These are phyloP conservation scores for Ceratina japonica DNA, from an alignment of 1,140 invertebrate species.

Conservation along the genomic window DNA sequence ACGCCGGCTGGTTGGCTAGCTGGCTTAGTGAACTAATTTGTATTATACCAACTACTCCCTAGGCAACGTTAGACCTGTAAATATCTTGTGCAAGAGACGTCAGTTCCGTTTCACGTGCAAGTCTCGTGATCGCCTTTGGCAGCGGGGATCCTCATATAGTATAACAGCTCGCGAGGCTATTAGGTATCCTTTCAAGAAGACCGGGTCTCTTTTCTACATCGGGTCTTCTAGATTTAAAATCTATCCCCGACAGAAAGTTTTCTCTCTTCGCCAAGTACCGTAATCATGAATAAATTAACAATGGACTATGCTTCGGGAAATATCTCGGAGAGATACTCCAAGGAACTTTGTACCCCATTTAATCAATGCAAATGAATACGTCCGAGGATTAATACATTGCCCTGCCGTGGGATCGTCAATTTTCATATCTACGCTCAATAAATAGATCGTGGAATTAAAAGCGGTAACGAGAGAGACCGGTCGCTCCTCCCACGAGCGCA, in stretches of 20 bases:
- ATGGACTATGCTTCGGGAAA: background rate
- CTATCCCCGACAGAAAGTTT: background rate
- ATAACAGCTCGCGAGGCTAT: slow-evolving; percentile 29
- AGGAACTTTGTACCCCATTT: background rate
- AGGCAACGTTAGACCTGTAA: slow-evolving; percentile 1
- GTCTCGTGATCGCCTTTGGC: slow-evolving; percentile 26
- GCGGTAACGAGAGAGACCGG: background rate
- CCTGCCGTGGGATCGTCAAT: background rate
- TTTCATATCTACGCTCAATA: background rate
- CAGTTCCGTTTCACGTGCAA: slow-evolving; percentile 19
- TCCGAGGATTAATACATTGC: slow-evolving; percentile 4
- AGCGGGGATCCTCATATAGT: background rate
- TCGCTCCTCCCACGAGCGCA: background rate
- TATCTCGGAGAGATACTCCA: background rate
- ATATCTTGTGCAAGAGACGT: slow-evolving; percentile 7
- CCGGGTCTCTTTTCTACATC: slow-evolving; percentile 1
- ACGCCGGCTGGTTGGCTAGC: background rate
- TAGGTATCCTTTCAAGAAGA: slow-evolving; percentile 26
- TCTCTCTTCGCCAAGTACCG: background rate
- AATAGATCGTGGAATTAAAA: background rate
- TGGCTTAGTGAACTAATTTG: slow-evolving; percentile 20
- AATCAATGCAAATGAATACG: slow-evolving; percentile 33
- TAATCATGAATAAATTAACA: slow-evolving; percentile 37
- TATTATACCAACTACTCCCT: background rate
- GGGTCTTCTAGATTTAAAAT: background rate